Percentiles rank a stretch among this genome's conserved stretches.
These are phyloP conservation scores for Eleutherodactylus coqui DNA, from an alignment of 2,797 vertebrate species.

Conservation along the genomic window DNA sequence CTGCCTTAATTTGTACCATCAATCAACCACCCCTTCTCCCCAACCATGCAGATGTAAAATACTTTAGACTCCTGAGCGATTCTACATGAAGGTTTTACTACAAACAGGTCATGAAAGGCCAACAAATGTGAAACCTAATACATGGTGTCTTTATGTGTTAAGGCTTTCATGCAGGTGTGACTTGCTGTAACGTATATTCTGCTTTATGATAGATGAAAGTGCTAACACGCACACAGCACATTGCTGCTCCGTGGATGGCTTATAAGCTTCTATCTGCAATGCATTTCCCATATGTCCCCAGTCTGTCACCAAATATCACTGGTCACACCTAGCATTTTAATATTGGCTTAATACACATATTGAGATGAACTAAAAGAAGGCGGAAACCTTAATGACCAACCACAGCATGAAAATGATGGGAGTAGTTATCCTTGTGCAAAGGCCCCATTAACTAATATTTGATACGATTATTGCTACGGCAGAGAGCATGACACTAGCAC, in stretches of 20 bases:
- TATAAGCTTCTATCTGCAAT: slow-evolving; percentile 38
- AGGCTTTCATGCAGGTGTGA: slow-evolving; percentile 60
- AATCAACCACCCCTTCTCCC: slow-evolving; percentile 36
- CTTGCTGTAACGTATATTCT: slow-evolving; percentile 55
- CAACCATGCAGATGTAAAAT: slow-evolving; percentile 58
- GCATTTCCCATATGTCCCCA: slow-evolving; percentile 53
- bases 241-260: slow-evolving; percentile 31
- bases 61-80: slow-evolving; percentile 55
- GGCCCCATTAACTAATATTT: background rate
- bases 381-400: background rate
- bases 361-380: slow-evolving; percentile 1
- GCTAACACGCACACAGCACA: slow-evolving; percentile 58
- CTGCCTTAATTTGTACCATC: slow-evolving; percentile 55
- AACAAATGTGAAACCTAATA: slow-evolving; percentile 59
- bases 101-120: slow-evolving; percentile 59
- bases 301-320: slow-evolving; percentile 28
- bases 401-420: background rate
- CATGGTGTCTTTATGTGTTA: slow-evolving; percentile 60
- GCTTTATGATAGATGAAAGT: slow-evolving; percentile 57
- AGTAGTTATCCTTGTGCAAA: background rate
- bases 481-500: too few relatives aligned
- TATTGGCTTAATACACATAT: slow-evolving; percentile 24
- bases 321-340: slow-evolving; percentile 28
- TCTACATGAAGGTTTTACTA: slow-evolving; percentile 61
- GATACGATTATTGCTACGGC: too few relatives aligned